phyloP scores from a whole-genome alignment of 1,140 invertebrate genomes.

The Sycophila sp. region DNA sequence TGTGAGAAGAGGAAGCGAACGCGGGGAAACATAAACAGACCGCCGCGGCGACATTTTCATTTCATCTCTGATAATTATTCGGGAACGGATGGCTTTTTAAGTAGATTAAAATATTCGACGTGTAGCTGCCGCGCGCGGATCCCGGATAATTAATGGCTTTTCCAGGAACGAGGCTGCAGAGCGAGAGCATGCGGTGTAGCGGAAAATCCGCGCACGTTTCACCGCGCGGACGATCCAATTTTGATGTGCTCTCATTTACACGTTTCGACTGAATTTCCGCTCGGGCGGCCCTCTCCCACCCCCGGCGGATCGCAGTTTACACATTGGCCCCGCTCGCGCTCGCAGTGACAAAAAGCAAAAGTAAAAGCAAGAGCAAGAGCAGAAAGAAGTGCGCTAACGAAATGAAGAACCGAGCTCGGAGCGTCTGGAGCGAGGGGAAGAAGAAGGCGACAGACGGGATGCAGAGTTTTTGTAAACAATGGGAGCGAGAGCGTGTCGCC shows the following conservation, averaged over 20 bases:
- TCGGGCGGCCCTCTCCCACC: too few relatives aligned
- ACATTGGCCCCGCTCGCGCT: too few relatives aligned
- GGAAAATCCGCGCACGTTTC: neutral
- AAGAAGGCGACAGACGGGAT: conserved; percentile 58
- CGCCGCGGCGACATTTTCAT: conserved; percentile 59
- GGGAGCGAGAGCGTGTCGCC: conserved; percentile 44
- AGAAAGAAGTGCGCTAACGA: too few relatives aligned
- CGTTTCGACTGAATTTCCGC: neutral
- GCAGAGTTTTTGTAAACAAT: conserved; percentile 55
- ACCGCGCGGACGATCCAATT: neutral
- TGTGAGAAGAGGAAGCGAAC: too few relatives aligned
- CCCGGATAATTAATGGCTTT: conserved; percentile 65
- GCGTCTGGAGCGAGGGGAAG: too few relatives aligned
- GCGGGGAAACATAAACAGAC: conserved; percentile 59
- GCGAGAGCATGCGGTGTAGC: too few relatives aligned
- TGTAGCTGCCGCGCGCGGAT: conserved; percentile 47
- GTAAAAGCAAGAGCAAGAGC: neutral
- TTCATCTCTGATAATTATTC: conserved; percentile 64
- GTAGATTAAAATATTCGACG: conserved; percentile 64
- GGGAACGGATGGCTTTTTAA: conserved; percentile 65
- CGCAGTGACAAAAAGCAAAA: too few relatives aligned
- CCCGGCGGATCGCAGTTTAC: too few relatives aligned
- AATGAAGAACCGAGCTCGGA: neutral
- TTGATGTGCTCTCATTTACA: neutral
- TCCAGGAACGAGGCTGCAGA: too few relatives aligned